Evolutionary conservation across 92 coral and sea anemone genomes (phyloP).

Genomic region (Porites lobata): DNA sequence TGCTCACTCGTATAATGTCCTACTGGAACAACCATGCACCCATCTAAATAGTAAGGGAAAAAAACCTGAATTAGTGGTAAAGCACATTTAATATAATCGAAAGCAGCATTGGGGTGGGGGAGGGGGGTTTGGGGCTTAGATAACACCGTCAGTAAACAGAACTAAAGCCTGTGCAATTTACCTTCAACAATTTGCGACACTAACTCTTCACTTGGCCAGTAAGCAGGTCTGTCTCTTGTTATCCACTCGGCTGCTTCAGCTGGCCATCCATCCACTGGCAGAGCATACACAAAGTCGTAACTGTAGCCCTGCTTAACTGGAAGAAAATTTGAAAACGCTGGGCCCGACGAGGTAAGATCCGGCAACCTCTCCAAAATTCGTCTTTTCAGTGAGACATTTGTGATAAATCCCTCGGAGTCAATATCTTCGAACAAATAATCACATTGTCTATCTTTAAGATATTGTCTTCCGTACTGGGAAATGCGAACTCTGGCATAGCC

Average conservation of each 20-base stretch:
- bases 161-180: neutral
- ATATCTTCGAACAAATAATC: constrained; percentile 27
- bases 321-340: constrained; percentile 25
- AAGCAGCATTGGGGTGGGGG: neutral
- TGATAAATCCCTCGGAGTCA: constrained; percentile 24
- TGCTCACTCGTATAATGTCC: constrained; percentile 45
- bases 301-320: constrained; percentile 25
- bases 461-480: constrained; percentile 28
- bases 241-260: constrained; percentile 29
- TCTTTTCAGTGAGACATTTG: constrained; percentile 22
- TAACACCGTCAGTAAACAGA: neutral
- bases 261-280: constrained; percentile 31
- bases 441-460: constrained; percentile 15
- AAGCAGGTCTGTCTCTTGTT: constrained; percentile 32
- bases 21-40: constrained; percentile 39
- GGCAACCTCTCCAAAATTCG: constrained; percentile 6
- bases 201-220: constrained; percentile 26
- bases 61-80: neutral
- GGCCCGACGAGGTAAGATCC: constrained; percentile 14
- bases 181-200: constrained; percentile 24
- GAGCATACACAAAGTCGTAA: constrained; percentile 36
- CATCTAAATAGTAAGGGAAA: neutral
- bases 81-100: neutral
- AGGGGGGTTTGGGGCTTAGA: neutral
- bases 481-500: constrained; percentile 28